A percentile compares a stretch with the other conserved stretches of the same genome.
These are phyloP conservation scores for Bathynomus jamesi DNA, from an alignment of 1,140 invertebrate species.

Conservation along the genomic window DNA sequence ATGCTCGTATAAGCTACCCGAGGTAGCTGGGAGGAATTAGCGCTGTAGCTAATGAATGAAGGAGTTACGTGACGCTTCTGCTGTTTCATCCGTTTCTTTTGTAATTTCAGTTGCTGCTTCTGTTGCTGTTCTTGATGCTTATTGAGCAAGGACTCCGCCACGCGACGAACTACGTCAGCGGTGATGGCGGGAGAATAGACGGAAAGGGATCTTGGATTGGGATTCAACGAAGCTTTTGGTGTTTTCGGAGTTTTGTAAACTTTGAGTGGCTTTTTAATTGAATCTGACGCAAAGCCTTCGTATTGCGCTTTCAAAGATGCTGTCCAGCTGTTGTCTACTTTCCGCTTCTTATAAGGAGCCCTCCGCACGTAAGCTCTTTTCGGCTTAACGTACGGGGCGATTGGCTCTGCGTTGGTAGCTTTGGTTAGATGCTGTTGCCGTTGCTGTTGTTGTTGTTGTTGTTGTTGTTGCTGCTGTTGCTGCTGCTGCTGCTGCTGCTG, in stretches of 20 bases:
- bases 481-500: too few species aligned
- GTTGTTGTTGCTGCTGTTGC: too few species aligned
- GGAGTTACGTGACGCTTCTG: not conserved
- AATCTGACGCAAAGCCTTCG: not conserved
- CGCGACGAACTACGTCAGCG: not conserved
- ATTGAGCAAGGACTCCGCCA: not conserved
- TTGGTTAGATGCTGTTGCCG: not conserved
- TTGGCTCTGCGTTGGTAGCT: not conserved
- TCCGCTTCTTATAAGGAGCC: slow-evolving; percentile 21
- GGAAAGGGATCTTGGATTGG: not conserved
- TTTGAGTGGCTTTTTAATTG: not conserved
- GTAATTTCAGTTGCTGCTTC: not conserved
- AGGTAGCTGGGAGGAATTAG: not conserved
- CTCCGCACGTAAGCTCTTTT: not conserved
- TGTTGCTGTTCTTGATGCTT: not conserved
- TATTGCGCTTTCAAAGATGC: slow-evolving; percentile 26
- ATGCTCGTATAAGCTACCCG: not conserved
- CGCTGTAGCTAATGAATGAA: not conserved
- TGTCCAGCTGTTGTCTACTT: slow-evolving; percentile 34
- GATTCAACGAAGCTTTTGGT: too few species aligned
- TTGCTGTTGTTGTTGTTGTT: too few species aligned
- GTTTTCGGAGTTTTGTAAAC: too few species aligned
- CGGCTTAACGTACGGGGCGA: not conserved
- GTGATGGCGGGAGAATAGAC: not conserved
- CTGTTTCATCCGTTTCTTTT: not conserved